These are phyloP conservation scores for Mycteria americana DNA, from an alignment of 2,797 vertebrate genomes.

Conservation along the genomic window DNA sequence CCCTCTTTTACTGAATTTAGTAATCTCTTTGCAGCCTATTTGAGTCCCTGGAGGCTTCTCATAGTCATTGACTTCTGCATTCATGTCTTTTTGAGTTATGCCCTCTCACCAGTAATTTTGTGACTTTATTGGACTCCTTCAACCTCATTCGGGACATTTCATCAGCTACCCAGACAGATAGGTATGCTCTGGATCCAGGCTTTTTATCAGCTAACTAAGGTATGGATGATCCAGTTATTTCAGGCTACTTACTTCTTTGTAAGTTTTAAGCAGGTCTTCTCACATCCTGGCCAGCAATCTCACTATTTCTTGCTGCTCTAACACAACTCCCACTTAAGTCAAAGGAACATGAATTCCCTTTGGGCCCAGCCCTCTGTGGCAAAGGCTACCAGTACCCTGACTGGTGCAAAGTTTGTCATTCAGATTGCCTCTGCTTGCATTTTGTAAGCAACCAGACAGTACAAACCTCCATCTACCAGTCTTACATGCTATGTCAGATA, in stretches of 20 bases:
- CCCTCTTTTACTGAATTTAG: neutral
- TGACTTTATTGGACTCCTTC: slow-evolving; percentile 33
- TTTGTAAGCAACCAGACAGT: neutral
- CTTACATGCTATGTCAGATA: neutral
- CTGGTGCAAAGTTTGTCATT: neutral
- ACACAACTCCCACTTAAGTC: neutral
- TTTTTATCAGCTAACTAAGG: neutral
- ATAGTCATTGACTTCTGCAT: slow-evolving; percentile 14
- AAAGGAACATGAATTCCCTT: neutral
- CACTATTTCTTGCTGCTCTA: neutral
- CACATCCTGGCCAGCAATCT: neutral
- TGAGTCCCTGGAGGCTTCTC: neutral
- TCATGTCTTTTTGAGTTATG: neutral
- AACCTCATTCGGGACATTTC: neutral
- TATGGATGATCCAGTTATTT: neutral
- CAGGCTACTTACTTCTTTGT: neutral
- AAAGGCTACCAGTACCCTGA: neutral
- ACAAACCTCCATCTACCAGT: neutral
- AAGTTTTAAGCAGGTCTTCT: neutral
- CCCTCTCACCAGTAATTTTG: neutral
- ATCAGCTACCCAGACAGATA: neutral
- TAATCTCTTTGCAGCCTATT: neutral
- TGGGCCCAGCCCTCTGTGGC: neutral
- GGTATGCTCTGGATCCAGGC: neutral
- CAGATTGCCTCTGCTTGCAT: neutral